Percentiles rank a stretch among this genome's conserved stretches.
Evolutionary conservation across 2,888 invertebrate genomes (phyloP).

Genomic region (Caenorhabditis angaria): DNA sequence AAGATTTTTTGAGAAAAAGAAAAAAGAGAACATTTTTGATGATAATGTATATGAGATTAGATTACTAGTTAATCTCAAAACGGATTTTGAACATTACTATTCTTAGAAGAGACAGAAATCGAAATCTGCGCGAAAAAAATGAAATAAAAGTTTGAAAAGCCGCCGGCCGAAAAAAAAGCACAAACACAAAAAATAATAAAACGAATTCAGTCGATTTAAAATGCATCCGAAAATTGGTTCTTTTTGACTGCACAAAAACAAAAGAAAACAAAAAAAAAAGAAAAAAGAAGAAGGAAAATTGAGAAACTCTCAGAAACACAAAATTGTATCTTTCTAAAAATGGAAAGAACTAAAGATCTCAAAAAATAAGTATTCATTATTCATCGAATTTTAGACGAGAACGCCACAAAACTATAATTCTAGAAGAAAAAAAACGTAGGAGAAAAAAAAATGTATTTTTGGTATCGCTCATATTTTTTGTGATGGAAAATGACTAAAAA

Average conservation of each 20-base stretch:
- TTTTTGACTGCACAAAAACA: slow-evolving; percentile 4
- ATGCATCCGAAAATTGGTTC: slow-evolving; percentile 4
- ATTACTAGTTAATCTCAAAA: background rate
- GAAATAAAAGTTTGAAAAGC: background rate
- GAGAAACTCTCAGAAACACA: slow-evolving; percentile 1
- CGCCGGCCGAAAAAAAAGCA: background rate
- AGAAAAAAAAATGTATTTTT: too few relatives aligned
- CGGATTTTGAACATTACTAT: background rate
- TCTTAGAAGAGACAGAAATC: background rate
- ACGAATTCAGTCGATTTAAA: slow-evolving; percentile 2
- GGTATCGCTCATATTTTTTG: too few relatives aligned
- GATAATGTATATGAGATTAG: background rate
- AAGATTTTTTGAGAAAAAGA: too few relatives aligned
- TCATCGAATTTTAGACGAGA: too few relatives aligned
- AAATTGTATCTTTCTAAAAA: background rate
- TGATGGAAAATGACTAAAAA: background rate
- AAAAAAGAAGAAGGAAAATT: background rate
- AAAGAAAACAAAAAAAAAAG: background rate
- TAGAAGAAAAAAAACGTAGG: too few relatives aligned
- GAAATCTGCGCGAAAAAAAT: background rate
- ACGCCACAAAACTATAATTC: too few relatives aligned
- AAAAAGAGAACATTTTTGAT: background rate
- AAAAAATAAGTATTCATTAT: too few relatives aligned
- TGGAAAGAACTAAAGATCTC: background rate
- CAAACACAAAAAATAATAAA: slow-evolving; percentile 2